phyloP scores from a whole-genome alignment of 2,888 invertebrate genomes.

The Dascillus cervinus region DNA sequence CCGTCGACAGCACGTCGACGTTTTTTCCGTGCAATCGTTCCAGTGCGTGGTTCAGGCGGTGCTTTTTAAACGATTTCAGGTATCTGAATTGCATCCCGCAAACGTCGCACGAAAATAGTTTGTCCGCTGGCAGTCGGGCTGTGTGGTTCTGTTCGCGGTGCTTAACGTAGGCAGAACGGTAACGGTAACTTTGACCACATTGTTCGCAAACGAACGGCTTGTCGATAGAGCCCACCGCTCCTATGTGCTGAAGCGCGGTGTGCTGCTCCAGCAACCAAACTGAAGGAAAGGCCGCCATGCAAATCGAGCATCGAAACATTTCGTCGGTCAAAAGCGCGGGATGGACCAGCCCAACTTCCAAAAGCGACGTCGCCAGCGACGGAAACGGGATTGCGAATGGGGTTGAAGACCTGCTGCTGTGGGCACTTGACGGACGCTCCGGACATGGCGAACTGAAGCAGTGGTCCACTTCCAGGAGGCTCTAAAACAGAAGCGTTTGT shows the following conservation, averaged over 20 bases:
- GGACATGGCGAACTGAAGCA: constrained; percentile 40
- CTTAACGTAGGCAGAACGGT: constrained; percentile 75
- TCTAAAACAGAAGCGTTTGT: no score
- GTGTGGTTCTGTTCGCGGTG: constrained; percentile 86
- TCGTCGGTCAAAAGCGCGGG: constrained; percentile 39
- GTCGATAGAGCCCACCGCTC: constrained; percentile 52
- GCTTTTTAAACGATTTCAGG: constrained; percentile 84
- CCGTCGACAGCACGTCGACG: constrained; percentile 25
- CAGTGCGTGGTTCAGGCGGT: constrained; percentile 77
- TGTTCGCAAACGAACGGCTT: constrained; percentile 89
- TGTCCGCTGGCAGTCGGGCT: constrained; percentile 79
- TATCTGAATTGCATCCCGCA: constrained; percentile 90
- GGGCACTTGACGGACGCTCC: constrained; percentile 39
- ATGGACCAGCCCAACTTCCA: constrained; percentile 48
- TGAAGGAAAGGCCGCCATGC: constrained; percentile 80
- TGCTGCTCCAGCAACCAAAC: constrained; percentile 83
- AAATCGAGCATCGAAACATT: constrained; percentile 60
- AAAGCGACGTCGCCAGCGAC: constrained; percentile 47
- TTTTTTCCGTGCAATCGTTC: constrained; percentile 71
- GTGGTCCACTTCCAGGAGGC: constrained; percentile 40
- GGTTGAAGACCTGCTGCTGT: constrained; percentile 46
- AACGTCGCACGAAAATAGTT: constrained; percentile 83
- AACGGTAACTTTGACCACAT: constrained; percentile 81
- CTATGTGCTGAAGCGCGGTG: constrained; percentile 74
- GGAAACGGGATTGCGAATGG: constrained; percentile 52